phyloP scores from a whole-genome alignment of 2,113 vertebrate species.

The Girardinichthys multiradiatus region DNA sequence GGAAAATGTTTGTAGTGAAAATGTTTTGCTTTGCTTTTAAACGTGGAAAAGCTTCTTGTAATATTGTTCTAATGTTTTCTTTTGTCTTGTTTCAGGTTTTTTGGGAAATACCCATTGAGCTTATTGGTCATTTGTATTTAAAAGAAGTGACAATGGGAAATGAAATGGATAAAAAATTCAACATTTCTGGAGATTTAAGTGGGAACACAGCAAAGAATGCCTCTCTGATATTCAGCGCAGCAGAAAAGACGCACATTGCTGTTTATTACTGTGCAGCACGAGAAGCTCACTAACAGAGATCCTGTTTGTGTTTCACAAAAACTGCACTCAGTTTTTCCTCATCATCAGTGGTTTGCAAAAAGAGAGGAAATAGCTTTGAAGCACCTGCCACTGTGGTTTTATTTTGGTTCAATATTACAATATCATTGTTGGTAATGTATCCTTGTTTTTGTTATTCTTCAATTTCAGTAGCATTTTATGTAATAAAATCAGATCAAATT shows the following conservation, averaged over 20 bases:
- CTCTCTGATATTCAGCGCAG: neutral
- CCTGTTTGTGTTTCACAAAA: constrained; percentile 31
- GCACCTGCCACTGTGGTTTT: constrained; percentile 5
- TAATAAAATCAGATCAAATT: too few relatives aligned
- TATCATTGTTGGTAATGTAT: too few relatives aligned
- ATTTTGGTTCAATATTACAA: neutral
- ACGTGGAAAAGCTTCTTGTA: too few relatives aligned
- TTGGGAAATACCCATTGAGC: constrained; percentile 33
- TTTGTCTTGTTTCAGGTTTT: neutral
- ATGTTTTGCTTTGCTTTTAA: neutral
- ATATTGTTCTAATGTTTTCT: too few relatives aligned
- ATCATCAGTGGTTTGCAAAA: neutral
- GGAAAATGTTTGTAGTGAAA: constrained; percentile 33
- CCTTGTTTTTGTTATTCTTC: too few relatives aligned
- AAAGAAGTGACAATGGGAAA: neutral
- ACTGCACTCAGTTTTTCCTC: accelerated
- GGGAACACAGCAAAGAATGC: constrained; percentile 15
- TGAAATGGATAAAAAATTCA: constrained; percentile 11
- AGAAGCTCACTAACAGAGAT: constrained; percentile 20
- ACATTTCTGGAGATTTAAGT: constrained; percentile 48
- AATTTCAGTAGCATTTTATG: too few relatives aligned
- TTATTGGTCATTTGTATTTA: constrained; percentile 28
- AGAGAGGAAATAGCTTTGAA: neutral
- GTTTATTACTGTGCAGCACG: constrained; percentile 70
- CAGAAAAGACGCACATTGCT: constrained; percentile 2